Conservation (phyloP, 2,797 vertebrate species). For the Uromys caudimaculatus region DNA sequence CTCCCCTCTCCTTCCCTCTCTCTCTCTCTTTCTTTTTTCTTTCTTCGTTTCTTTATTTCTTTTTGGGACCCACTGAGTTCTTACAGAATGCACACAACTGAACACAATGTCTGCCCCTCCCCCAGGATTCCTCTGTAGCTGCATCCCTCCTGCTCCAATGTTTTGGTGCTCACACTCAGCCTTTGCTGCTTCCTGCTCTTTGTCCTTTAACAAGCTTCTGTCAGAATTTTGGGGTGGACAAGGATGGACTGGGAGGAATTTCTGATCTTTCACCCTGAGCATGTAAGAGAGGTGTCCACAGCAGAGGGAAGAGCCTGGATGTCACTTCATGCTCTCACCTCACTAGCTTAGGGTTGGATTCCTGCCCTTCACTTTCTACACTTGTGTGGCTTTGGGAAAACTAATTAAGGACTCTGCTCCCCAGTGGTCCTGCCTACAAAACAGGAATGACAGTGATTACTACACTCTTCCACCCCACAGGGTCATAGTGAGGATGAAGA, state of each 20-base stretch:
- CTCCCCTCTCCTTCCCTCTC: too few relatives aligned
- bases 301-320: background rate
- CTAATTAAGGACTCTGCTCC: background rate
- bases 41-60: too few relatives aligned
- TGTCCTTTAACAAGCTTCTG: too few relatives aligned
- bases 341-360: background rate
- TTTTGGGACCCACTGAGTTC: background rate
- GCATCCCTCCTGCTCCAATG: background rate
- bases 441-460: background rate
- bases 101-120: background rate
- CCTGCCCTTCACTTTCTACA: fast-evolving
- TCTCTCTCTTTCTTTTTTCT: too few relatives aligned
- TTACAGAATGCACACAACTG: background rate
- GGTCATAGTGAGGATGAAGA: background rate
- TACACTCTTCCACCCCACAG: background rate
- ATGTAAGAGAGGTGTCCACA: fast-evolving
- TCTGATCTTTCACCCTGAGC: background rate
- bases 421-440: background rate
- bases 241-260: too few relatives aligned
- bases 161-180: background rate
- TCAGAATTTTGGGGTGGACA: fast-evolving
- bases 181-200: background rate
- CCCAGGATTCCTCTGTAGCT: background rate
- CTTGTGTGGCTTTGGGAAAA: background rate
- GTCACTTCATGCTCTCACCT: background rate